phyloP scores from a whole-genome alignment of 2,888 invertebrate species.

The Iselma pallidipennis region DNA sequence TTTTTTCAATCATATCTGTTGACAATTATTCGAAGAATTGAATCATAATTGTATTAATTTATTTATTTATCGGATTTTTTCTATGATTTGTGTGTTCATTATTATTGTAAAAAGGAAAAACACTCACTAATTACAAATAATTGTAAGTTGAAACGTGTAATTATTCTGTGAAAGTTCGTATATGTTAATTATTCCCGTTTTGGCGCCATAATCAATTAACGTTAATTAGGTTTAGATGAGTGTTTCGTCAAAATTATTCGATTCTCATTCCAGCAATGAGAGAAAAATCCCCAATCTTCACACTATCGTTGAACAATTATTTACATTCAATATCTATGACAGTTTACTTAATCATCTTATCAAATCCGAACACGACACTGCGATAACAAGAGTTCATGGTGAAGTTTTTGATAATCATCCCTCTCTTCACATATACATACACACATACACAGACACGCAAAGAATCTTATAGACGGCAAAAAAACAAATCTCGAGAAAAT shows the following conservation, averaged over 20 bases:
- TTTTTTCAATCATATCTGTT: too few species aligned
- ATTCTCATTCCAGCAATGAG: too few species aligned
- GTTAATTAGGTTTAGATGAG: slow-evolving; percentile 2
- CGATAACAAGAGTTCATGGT: not conserved
- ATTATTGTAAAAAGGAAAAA: not conserved
- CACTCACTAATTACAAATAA: not conserved
- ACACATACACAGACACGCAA: not conserved
- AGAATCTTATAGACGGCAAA: not conserved
- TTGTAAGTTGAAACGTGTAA: slow-evolving; percentile 13
- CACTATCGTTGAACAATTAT: not conserved
- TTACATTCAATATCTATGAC: not conserved
- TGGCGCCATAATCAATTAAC: slow-evolving; percentile 22
- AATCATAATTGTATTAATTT: too few species aligned
- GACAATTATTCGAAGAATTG: too few species aligned
- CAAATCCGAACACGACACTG: not conserved
- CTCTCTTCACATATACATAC: too few species aligned
- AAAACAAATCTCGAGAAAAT: not conserved
- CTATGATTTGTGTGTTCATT: not conserved
- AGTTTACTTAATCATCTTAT: not conserved
- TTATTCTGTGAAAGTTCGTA: slow-evolving; percentile 18
- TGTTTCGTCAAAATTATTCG: not conserved
- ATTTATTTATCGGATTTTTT: too few species aligned
- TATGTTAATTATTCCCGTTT: slow-evolving; percentile 20
- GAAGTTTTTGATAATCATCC: not conserved
- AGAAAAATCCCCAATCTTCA: too few species aligned